A percentile compares a stretch with the other conserved stretches of the same genome.
Evolutionary conservation across 1,140 invertebrate species (phyloP).

Genomic region (Drosophila micromelanica): DNA sequence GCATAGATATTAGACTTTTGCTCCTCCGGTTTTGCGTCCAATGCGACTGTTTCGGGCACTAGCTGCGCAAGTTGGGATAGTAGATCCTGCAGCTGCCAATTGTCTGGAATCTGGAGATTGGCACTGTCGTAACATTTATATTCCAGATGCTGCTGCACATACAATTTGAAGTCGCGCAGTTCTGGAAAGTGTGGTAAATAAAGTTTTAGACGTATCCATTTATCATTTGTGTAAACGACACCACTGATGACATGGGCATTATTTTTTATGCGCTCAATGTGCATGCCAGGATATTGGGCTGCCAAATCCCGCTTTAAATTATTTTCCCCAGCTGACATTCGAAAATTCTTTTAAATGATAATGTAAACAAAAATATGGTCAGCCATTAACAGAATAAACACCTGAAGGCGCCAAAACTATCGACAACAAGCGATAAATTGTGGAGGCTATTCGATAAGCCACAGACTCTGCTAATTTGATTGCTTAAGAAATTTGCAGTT

Average conservation of each 20-base stretch:
- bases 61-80: constrained; percentile 36
- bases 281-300: constrained; percentile 45
- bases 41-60: background rate
- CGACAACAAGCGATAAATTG: background rate
- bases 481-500: background rate
- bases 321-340: background rate
- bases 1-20: constrained; percentile 51
- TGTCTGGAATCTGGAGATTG: constrained; percentile 31
- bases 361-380: background rate
- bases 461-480: background rate
- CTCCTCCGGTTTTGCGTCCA: background rate
- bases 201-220: constrained; percentile 49
- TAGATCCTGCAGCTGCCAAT: constrained; percentile 49
- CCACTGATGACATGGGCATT: constrained; percentile 42
- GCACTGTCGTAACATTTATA: constrained; percentile 43
- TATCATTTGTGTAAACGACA: constrained; percentile 20
- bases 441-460: constrained; percentile 21
- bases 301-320: constrained; percentile 6
- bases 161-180: constrained; percentile 40
- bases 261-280: constrained; percentile 13
- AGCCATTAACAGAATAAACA: constrained; percentile 5
- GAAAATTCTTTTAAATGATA: background rate
- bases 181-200: constrained; percentile 51
- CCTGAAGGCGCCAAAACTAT: background rate
- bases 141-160: constrained; percentile 49